A percentile compares a stretch with the other conserved stretches of the same genome.
phyloP scores from a whole-genome alignment of 23 tunicate species.

The Diplosoma virens region DNA sequence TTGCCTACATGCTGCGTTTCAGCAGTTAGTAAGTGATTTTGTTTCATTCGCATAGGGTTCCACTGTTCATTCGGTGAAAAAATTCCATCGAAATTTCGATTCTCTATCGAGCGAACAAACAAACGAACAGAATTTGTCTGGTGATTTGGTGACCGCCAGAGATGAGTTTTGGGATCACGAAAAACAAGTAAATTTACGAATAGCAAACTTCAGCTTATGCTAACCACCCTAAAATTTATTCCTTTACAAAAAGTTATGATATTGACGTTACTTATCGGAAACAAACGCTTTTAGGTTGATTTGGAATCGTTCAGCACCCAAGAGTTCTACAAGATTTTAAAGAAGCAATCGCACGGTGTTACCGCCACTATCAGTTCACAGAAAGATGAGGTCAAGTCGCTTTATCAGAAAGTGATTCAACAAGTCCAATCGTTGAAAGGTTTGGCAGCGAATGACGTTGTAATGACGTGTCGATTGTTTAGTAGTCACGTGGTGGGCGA shows the following conservation, averaged over 20 bases:
- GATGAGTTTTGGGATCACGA: slow-evolving; percentile 98
- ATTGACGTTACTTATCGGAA: too few relatives aligned
- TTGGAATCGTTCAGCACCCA: slow-evolving; percentile 90
- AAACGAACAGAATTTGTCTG: slow-evolving; percentile 22
- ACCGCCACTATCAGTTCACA: slow-evolving; percentile 72
- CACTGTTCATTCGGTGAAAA: slow-evolving; percentile 77
- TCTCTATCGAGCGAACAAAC: background rate
- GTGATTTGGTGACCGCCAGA: slow-evolving; percentile 39
- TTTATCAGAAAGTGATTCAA: slow-evolving; percentile 79
- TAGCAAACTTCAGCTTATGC: too few relatives aligned
- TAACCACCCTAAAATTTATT: too few relatives aligned
- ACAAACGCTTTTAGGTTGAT: slow-evolving; percentile 70
- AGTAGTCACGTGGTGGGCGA: too few relatives aligned
- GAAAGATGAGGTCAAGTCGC: slow-evolving; percentile 83
- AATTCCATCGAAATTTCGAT: slow-evolving; percentile 59
- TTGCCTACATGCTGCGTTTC: background rate
- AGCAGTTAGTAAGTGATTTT: background rate
- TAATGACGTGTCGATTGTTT: too few relatives aligned
- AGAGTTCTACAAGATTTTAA: slow-evolving; percentile 65
- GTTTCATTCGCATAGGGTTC: slow-evolving; percentile 61
- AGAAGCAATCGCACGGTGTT: slow-evolving; percentile 76
- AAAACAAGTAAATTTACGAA: slow-evolving; percentile 55
- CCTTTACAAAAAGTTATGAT: too few relatives aligned
- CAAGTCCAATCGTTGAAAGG: slow-evolving; percentile 90
- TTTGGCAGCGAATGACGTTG: too few relatives aligned